A percentile compares a stretch with the other conserved stretches of the same genome.
These are phyloP conservation scores for Baryphthengus martii DNA, from an alignment of 2,113 vertebrate species.

Conservation along the genomic window DNA sequence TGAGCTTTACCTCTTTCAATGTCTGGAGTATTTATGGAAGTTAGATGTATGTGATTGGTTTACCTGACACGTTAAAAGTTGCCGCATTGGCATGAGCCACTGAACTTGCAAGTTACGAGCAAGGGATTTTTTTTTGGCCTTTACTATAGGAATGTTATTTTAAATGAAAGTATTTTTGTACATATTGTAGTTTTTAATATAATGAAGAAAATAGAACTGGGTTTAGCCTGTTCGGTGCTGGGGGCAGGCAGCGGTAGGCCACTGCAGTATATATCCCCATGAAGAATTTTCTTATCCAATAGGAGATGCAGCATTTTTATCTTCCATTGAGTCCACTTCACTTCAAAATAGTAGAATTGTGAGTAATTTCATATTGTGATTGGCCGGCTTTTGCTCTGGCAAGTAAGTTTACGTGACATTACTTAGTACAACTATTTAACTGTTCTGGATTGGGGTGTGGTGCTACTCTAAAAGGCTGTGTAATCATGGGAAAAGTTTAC, in stretches of 20 bases:
- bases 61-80: background rate
- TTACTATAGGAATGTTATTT: background rate
- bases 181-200: background rate
- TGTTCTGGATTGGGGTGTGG: background rate
- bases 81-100: background rate
- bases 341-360: background rate
- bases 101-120: background rate
- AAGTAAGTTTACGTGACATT: background rate
- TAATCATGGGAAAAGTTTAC: background rate
- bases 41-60: background rate
- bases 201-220: background rate
- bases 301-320: background rate
- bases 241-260: background rate
- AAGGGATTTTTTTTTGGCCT: background rate
- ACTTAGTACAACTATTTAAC: background rate
- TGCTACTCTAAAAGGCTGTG: background rate
- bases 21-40: background rate
- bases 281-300: background rate
- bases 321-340: background rate
- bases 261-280: fast-evolving
- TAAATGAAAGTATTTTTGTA: background rate
- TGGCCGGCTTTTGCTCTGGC: background rate
- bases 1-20: background rate
- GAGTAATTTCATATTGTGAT: background rate
- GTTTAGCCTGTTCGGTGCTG: background rate